These are phyloP conservation scores for Panthera tigris DNA, from an alignment of 2,113 vertebrate species.

Conservation along the genomic window DNA sequence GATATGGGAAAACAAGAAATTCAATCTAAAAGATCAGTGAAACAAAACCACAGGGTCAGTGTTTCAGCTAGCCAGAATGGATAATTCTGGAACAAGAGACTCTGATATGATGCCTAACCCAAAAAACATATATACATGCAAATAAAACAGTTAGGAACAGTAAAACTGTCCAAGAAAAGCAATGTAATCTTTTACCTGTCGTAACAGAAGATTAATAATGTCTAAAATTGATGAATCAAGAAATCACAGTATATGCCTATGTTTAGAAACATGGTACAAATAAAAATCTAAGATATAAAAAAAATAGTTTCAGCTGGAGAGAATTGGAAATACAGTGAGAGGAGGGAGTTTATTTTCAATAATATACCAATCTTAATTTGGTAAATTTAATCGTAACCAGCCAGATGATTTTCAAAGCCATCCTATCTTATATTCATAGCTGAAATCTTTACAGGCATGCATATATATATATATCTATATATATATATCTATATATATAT, in stretches of 20 bases:
- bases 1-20: not conserved
- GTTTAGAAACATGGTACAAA: not conserved
- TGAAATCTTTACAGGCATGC: not conserved
- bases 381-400: not conserved
- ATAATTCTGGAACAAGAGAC: not conserved
- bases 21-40: not conserved
- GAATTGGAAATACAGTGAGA: not conserved
- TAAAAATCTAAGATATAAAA: not conserved
- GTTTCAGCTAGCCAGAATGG: not conserved
- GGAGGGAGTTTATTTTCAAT: not conserved
- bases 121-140: not conserved
- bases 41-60: not conserved
- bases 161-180: not conserved
- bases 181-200: not conserved
- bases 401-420: not conserved
- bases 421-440: not conserved
- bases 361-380: not conserved
- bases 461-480: rapidly evolving
- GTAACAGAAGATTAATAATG: not conserved
- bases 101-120: not conserved
- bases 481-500: not conserved
- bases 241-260: not conserved
- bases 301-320: not conserved
- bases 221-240: not conserved
- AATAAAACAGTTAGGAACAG: not conserved